Percentiles rank a stretch among this genome's conserved stretches.
Evolutionary conservation across 2,888 invertebrate genomes (phyloP).

Genomic region (Epistrophe grossulariae): DNA sequence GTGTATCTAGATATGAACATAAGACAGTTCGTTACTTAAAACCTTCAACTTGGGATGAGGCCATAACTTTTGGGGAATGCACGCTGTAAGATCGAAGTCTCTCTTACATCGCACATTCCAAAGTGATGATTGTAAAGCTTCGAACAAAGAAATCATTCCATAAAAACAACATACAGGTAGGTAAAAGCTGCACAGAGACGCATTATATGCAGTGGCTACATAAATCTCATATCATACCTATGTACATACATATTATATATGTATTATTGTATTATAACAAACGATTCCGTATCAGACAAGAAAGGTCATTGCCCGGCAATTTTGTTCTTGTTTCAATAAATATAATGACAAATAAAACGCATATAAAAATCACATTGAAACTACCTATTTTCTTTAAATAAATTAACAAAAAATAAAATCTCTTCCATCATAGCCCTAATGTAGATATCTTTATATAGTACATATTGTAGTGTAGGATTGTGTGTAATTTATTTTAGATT

Average conservation of each 20-base stretch:
- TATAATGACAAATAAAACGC: slow-evolving; percentile 5
- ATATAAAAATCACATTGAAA: slow-evolving; percentile 3
- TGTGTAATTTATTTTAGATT: slow-evolving; percentile 60
- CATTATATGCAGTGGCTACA: background rate
- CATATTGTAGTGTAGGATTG: background rate
- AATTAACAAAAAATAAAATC: slow-evolving; percentile 6
- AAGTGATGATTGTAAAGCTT: slow-evolving; percentile 56
- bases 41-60: slow-evolving; percentile 26
- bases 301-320: slow-evolving; percentile 28
- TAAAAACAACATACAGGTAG: background rate
- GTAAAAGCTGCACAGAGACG: background rate
- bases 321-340: background rate
- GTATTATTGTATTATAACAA: background rate
- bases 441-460: no score
- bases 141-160: slow-evolving; percentile 49
- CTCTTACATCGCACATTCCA: slow-evolving; percentile 63
- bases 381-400: slow-evolving; percentile 2
- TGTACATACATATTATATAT: no score
- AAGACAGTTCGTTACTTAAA: slow-evolving; percentile 28
- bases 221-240: background rate
- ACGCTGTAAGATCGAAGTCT: slow-evolving; percentile 11
- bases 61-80: slow-evolving; percentile 51
- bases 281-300: background rate
- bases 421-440: slow-evolving; percentile 29
- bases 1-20: slow-evolving; percentile 28